Percentiles rank a stretch among this genome's conserved stretches.
phyloP scores from a whole-genome alignment of 2,888 invertebrate species.

The Acleris cristana region DNA sequence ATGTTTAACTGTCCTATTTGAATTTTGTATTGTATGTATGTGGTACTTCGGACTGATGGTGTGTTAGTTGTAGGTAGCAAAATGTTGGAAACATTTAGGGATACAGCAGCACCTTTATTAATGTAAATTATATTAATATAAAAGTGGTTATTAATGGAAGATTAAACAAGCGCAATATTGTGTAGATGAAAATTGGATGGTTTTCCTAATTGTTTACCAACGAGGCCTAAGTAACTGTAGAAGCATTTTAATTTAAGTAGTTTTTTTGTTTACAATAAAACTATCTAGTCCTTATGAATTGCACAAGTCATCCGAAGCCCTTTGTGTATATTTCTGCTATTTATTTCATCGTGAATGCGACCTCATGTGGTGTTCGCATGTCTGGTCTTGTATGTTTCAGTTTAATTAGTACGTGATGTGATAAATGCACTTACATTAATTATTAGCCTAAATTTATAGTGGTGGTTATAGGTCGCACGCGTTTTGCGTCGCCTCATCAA shows the following conservation, averaged over 20 bases:
- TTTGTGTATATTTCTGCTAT: constrained; percentile 21
- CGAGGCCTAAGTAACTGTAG: constrained; percentile 20
- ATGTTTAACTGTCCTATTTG: neutral
- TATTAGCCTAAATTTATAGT: neutral
- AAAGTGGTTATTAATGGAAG: neutral
- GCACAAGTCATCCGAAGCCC: constrained; percentile 12
- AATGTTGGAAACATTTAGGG: constrained; percentile 22
- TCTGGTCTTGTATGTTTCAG: too few species aligned
- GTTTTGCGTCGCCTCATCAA: too few species aligned
- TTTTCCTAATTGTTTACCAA: constrained; percentile 16
- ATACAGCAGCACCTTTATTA: neutral
- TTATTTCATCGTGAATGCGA: neutral
- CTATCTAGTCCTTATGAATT: constrained; percentile 27
- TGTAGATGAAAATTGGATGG: neutral
- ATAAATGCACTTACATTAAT: neutral
- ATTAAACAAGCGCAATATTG: neutral
- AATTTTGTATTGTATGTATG: constrained; percentile 4
- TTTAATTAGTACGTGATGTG: neutral
- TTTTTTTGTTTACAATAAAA: constrained; percentile 9
- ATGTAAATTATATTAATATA: neutral
- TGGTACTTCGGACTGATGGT: constrained; percentile 4
- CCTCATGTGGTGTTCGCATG: too few species aligned
- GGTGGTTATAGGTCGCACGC: too few species aligned
- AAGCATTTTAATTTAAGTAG: constrained; percentile 16
- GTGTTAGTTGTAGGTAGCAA: constrained; percentile 20